Base-by-base conservation (phyloP, 2,888 invertebrate species). In the Euplexia lucipara region DNA sequence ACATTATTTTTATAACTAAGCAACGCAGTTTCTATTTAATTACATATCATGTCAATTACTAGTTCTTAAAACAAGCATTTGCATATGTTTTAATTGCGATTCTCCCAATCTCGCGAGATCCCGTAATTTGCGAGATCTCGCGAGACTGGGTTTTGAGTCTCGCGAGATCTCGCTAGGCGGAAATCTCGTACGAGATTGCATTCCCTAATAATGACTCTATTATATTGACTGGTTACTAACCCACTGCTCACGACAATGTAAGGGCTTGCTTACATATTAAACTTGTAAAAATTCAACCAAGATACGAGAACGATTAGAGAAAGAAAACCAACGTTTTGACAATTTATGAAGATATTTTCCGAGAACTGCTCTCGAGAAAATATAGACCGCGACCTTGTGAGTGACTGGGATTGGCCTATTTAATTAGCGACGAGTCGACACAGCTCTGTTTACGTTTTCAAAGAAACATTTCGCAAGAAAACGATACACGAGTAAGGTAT, bases 351-450 rank as follows among this genome's bases (percentile, higher is more conserved):
- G 39, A 37, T 49, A 45, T 59, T 64, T 70, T 70, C 64, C 16
- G 18, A 70, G 70, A 70, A 70, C 22, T 48, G 32, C 7, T 56
- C 63, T 48, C 49, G 26, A 22, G 39, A 37, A 73, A 68, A 69
- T 69, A 52, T 57, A 30, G 69, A 59, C 41, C 42, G 44, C 63
- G 75, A 57, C 70, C 70, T 74, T 74, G 53, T 53, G 39, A 18
- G 53, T 53, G 39, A 18, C 48, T 48, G 58, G 49, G 63, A 45
- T 35, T 74, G 73, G 59, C 75, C 75, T 69, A 63, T 63, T 73
- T 72, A 63, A 69, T 63, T 59, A 54, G 41, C 16, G 42, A 42
- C 45, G 47, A 65, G 53, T 54, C 32, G 16, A 47, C 48, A 39
- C 39, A 44, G 42, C 52, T 48, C 51, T 69, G 62, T 70, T 59